A percentile compares a stretch with the other conserved stretches of the same genome.
phyloP scores from a whole-genome alignment of 2,888 invertebrate species.

The Epsilonema sp. region DNA sequence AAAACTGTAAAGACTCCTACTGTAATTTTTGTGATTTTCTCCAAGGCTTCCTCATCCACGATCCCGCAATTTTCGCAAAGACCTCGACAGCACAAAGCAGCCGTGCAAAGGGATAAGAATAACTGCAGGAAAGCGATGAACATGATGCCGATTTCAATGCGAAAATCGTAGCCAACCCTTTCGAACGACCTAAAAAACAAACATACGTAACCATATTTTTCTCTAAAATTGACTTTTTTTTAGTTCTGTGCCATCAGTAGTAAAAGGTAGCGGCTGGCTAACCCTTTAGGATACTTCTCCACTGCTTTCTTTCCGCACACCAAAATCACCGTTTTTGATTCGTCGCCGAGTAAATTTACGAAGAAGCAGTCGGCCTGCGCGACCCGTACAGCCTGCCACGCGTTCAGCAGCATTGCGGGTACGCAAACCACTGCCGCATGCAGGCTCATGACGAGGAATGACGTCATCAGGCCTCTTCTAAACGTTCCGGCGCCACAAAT shows the following conservation, averaged over 20 bases:
- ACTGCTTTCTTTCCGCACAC: too few relatives aligned
- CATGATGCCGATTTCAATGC: neutral
- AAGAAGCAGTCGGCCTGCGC: too few relatives aligned
- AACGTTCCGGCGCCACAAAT: constrained; percentile 20
- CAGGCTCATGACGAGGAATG: constrained; percentile 20
- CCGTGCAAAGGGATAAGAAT: neutral
- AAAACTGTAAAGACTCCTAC: too few relatives aligned
- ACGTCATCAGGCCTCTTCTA: constrained; percentile 19
- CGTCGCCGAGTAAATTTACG: too few relatives aligned
- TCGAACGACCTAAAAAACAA: neutral
- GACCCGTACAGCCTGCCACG: too few relatives aligned
- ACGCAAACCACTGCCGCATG: constrained; percentile 20
- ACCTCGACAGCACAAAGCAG: neutral
- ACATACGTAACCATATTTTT: too few relatives aligned
- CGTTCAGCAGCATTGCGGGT: constrained; percentile 18
- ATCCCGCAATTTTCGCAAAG: neutral
- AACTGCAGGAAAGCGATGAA: neutral
- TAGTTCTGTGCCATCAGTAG: too few relatives aligned
- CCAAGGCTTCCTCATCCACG: neutral
- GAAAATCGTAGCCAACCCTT: neutral
- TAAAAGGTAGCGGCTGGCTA: too few relatives aligned
- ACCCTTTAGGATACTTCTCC: too few relatives aligned
- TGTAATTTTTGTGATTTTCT: neutral
- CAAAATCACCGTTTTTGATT: too few relatives aligned
- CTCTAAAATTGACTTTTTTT: too few relatives aligned